These are phyloP conservation scores for Habroteleia sp. DNA, from an alignment of 2,888 invertebrate genomes.

Conservation along the genomic window DNA sequence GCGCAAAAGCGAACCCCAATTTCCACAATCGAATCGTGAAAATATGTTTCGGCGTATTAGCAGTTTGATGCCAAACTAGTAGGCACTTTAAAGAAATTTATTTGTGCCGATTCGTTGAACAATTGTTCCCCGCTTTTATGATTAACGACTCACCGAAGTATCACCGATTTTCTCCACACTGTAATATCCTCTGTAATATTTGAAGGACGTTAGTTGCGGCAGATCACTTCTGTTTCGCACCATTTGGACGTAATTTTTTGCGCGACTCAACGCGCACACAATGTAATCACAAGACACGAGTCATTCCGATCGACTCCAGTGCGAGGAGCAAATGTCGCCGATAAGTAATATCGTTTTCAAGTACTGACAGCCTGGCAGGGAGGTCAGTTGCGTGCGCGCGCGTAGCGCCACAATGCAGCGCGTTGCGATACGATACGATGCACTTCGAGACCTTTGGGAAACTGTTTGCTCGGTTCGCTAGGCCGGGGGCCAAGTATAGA, in stretches of 20 bases:
- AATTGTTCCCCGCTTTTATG: no score
- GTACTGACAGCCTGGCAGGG: slow-evolving; percentile 14
- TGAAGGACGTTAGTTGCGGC: slow-evolving; percentile 70
- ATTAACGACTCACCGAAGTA: slow-evolving; percentile 72
- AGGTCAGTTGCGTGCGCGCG: slow-evolving; percentile 12
- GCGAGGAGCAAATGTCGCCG: slow-evolving; percentile 39
- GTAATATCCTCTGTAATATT: slow-evolving; percentile 78
- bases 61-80: no score
- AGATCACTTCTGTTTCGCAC: slow-evolving; percentile 56
- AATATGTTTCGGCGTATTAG: no score
- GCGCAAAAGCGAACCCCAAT: no score
- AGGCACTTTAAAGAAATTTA: no score
- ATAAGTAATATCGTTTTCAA: slow-evolving; percentile 38
- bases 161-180: slow-evolving; percentile 75
- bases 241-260: slow-evolving; percentile 9
- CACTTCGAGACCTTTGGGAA: slow-evolving; percentile 77
- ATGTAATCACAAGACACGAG: background rate
- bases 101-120: no score
- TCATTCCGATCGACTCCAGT: background rate
- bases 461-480: slow-evolving; percentile 72
- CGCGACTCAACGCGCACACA: background rate
- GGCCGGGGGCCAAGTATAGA: slow-evolving; percentile 77
- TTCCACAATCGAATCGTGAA: no score
- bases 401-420: slow-evolving; percentile 50
- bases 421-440: slow-evolving; percentile 72